phyloP scores from a whole-genome alignment of 2,113 vertebrate species.

The Syngnathoides biaculeatus region DNA sequence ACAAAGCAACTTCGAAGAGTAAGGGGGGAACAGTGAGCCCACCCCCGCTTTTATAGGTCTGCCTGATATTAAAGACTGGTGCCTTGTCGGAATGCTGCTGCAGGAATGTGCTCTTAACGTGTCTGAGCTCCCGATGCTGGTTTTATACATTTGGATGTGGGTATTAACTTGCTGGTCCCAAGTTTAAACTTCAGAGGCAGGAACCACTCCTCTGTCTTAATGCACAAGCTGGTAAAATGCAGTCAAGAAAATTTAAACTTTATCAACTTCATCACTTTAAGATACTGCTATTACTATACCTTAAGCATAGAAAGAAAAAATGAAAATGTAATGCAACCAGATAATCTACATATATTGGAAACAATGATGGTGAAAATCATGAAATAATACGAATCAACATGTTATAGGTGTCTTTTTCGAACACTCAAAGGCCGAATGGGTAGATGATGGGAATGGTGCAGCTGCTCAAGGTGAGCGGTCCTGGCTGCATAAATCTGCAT shows the following conservation, averaged over 20 bases:
- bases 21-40: conserved; percentile 18
- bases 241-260: not conserved
- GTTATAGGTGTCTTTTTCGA: not conserved
- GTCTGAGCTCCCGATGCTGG: conserved; percentile 34
- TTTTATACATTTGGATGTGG: conserved; percentile 37
- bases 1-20: not conserved
- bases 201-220: not conserved
- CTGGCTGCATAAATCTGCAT: conserved; percentile 68
- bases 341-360: not conserved
- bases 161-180: conserved; percentile 21
- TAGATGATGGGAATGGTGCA: conserved; percentile 55
- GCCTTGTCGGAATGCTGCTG: conserved; percentile 60
- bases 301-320: not conserved
- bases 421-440: conserved; percentile 49
- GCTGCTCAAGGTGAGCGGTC: conserved; percentile 65
- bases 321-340: not conserved
- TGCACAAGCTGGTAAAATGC: not conserved
- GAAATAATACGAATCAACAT: too few relatives aligned
- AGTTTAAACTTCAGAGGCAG: conserved; percentile 17
- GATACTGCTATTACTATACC: not conserved
- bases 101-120: conserved; percentile 37
- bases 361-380: not conserved
- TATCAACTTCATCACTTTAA: not conserved
- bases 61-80: conserved; percentile 61
- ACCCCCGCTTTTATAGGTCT: conserved; percentile 51